A percentile compares a stretch with the other conserved stretches of the same genome.
Conservation (phyloP, 2,113 vertebrate genomes). For the Pygoscelis adeliae region DNA sequence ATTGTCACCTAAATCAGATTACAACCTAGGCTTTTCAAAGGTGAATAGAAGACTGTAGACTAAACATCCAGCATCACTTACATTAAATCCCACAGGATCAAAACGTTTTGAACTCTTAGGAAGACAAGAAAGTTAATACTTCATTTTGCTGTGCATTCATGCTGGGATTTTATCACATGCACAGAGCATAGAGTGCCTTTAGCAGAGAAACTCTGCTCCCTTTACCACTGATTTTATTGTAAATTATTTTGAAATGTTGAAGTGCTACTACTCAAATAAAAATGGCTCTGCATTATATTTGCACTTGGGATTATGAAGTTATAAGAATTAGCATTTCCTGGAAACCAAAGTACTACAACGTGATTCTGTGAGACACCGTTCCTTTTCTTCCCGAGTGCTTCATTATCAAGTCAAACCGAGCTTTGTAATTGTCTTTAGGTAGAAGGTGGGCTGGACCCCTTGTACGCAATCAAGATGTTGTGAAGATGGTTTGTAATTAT, state of each 20-base stretch:
- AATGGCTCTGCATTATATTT: background rate
- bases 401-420: background rate
- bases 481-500: background rate
- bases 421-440: fast-evolving
- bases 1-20: conserved; percentile 48
- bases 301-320: background rate
- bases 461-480: background rate
- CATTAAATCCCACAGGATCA: background rate
- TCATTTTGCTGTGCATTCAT: background rate
- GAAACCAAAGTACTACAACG: background rate
- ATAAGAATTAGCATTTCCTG: background rate
- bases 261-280: background rate
- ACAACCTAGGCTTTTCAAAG: background rate
- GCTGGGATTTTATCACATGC: background rate
- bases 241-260: background rate
- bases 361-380: background rate
- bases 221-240: background rate
- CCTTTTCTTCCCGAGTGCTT: background rate
- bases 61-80: conserved; percentile 21
- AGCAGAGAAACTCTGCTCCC: background rate
- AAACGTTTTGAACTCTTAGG: background rate
- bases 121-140: conserved; percentile 20
- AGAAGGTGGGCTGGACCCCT: background rate
- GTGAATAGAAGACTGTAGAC: background rate
- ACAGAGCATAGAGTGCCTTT: background rate